Evolutionary conservation across 2,797 vertebrate species (phyloP).

Genomic region (Onychomys torridus): DNA sequence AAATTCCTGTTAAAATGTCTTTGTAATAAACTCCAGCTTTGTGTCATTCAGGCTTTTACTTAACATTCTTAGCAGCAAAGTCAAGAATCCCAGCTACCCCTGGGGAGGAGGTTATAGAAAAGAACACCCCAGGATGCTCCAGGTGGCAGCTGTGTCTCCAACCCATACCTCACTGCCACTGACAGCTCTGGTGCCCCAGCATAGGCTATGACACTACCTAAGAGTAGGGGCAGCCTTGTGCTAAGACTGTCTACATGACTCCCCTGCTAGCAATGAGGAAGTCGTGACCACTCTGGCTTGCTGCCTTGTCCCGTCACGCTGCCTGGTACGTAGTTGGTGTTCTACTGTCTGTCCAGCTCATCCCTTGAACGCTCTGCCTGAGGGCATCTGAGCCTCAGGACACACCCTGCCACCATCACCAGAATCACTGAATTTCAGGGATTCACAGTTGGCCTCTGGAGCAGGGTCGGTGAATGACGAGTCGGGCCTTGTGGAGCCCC

Average conservation of each 20-base stretch:
- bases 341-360: accelerated
- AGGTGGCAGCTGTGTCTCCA: not conserved
- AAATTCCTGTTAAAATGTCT: not conserved
- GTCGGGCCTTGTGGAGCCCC: too few relatives aligned
- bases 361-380: not conserved
- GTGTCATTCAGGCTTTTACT: not conserved
- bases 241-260: not conserved
- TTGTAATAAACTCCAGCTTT: not conserved
- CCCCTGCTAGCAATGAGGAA: not conserved
- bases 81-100: not conserved
- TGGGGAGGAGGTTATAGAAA: not conserved
- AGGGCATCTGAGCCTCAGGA: not conserved
- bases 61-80: not conserved
- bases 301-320: not conserved
- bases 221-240: not conserved
- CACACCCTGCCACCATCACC: not conserved
- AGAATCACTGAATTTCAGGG: not conserved
- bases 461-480: not conserved
- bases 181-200: not conserved
- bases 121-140: not conserved
- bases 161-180: not conserved
- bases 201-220: too few relatives aligned
- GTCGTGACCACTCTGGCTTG: not conserved
- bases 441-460: not conserved
- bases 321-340: not conserved